Evolutionary conservation across 2,113 vertebrate species (phyloP), one percentile per base, ranked within the genome.

Genomic region (Nothocercus nigrocapillus): DNA sequence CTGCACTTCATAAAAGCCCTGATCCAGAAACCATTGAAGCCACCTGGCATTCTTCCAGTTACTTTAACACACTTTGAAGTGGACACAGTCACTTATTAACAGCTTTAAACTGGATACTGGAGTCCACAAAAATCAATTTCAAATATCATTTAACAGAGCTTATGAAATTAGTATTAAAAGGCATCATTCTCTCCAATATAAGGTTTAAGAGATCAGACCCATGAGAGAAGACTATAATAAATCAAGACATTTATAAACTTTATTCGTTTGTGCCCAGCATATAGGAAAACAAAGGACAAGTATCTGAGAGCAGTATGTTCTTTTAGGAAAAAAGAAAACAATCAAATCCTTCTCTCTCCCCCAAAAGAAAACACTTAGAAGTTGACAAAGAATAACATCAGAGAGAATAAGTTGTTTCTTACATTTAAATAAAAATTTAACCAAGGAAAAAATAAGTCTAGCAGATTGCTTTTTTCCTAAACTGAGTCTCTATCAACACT

Each of bases 161-260:
- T 75, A 87, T 76, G 30, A 94, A 96, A 94, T 95, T 62, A 89
- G 22, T 70, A 93, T 88, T 93, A 93, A 89, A 87, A 96, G 69
- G 53, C 38, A 53, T 56, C 9, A 1, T 73, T 82, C 53, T 79
- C 25, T 76, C 84, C 44, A 56, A 58, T 44, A 11, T 30, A 93
- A 90, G 0, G 1, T 67, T 94, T 94, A 49, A 92, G 53, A 61
- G 17, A 86, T 78, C 69, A 53, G 51, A 47, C 76, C 62, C 82
- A 16, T 4, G 13, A 81, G 64, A 89, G 38, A 85, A 10, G n/a
- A 53, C 5, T 14, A 4, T 66, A 93, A 56, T 47, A 40, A 64
- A 61, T 68, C 19, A 44, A 78, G 62, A 25, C 28, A 40, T 74
- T 78, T 38, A 62, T 64, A 13, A 88, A 81, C 54, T 59, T 42